These are phyloP conservation scores for Bradypodion pumilum DNA, from an alignment of 2,797 vertebrate genomes.

Conservation along the genomic window DNA sequence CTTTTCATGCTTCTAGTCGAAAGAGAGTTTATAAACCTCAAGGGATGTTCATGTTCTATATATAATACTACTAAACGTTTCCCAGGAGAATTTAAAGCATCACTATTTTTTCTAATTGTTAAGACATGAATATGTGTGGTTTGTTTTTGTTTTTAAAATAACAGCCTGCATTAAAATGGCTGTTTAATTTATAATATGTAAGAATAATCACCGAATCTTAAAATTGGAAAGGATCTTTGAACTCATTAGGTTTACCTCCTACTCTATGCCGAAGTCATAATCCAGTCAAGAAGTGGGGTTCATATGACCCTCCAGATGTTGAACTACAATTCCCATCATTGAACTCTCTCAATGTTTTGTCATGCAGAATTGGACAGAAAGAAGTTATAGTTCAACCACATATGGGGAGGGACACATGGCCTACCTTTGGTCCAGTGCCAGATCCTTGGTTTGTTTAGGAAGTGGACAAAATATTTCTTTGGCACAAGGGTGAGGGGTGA, in stretches of 20 bases:
- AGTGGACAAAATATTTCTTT: neutral
- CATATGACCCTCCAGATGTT: neutral
- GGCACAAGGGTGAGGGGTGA: too few relatives aligned
- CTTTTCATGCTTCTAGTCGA: conserved; percentile 20
- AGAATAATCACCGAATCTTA: neutral
- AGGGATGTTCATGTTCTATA: neutral
- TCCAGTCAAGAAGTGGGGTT: neutral
- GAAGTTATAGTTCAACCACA: too few relatives aligned
- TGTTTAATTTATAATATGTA: neutral
- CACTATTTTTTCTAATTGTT: neutral
- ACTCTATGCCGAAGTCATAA: neutral
- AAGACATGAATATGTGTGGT: neutral
- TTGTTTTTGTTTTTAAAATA: neutral
- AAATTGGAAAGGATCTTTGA: neutral
- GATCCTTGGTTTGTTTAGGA: too few relatives aligned
- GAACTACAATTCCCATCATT: too few relatives aligned
- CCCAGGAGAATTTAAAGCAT: neutral
- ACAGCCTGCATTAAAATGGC: neutral
- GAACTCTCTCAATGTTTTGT: too few relatives aligned
- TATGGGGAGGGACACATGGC: too few relatives aligned
- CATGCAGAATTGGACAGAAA: too few relatives aligned
- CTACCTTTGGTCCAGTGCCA: too few relatives aligned
- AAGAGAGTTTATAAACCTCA: neutral
- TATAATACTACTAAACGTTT: neutral
- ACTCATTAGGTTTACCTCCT: neutral